These are phyloP conservation scores for Donacobius atricapilla DNA, from an alignment of 2,113 vertebrate genomes.

Conservation along the genomic window DNA sequence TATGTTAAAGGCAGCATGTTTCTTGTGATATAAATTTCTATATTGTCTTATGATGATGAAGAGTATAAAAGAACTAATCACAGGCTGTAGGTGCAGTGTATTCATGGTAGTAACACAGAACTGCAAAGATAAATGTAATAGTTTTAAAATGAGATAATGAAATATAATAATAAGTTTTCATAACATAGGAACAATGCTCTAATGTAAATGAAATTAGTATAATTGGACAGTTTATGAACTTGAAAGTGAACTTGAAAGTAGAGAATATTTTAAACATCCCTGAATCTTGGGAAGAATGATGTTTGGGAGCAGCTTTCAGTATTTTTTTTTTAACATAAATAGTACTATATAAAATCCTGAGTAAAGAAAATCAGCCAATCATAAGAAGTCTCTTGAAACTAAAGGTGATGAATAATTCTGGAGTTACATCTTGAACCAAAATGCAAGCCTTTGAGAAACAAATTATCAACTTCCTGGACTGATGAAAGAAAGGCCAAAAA, in stretches of 20 bases:
- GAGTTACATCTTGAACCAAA: not conserved
- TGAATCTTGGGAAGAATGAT: not conserved
- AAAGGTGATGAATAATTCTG: not conserved
- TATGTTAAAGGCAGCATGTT: not conserved
- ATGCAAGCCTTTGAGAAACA: not conserved
- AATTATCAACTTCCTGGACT: not conserved
- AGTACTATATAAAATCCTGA: not conserved
- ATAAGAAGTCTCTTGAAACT: not conserved
- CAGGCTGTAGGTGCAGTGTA: not conserved
- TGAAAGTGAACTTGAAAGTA: not conserved
- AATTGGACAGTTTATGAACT: not conserved
- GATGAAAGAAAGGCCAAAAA: not conserved
- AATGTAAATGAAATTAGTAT: not conserved
- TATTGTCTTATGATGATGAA: not conserved
- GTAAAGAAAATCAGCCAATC: not conserved
- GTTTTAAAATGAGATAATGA: not conserved
- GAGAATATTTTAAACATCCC: not conserved
- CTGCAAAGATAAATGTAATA: not conserved
- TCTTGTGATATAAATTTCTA: not conserved
- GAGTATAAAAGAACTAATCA: not conserved
- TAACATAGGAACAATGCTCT: not conserved
- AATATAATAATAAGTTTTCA: slow-evolving; percentile 28
- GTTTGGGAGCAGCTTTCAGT: not conserved
- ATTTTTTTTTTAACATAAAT: not conserved
- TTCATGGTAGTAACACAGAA: not conserved